Base-by-base conservation (phyloP, 1,140 invertebrate species). In the Papilio machaon region DNA sequence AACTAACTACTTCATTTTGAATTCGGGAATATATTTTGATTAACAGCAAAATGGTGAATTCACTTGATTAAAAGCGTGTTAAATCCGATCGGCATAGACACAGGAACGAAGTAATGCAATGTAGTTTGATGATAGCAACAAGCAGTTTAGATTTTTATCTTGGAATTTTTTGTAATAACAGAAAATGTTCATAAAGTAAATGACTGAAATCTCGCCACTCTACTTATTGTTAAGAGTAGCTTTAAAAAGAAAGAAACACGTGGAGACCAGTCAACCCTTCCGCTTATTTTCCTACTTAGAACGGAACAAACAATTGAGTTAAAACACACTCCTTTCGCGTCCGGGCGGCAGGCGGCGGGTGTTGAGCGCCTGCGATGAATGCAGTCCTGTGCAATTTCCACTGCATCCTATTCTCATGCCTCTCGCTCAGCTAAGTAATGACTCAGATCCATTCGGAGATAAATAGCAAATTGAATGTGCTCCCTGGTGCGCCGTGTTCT, bases 381-480 rank as follows among this genome's bases (percentile, higher is more conserved):
- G 82, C 83, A 86, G 88, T 87, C 86, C 86, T 84, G 86, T 90
- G 91, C 90, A 94, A 93, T 93, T 92, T 94, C 90, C 88, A 89
- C 87, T 91, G 88, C 91, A 90, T 89, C 89, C 88, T 88, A 88
- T 84, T 87, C 90, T 88, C 89, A 87, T 92, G 90, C 90, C 91
- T 89, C 88, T 91, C 91, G 89, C 91, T 91, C 88, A 89, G 91
- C 91, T 95, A 95, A 95, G 94, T 94, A 95, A 95, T 94, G 93
- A 94, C 92, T 92, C 90, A 92, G 93, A 94, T 94, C 92, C 94
- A 94, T 94, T 94, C 89, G 91, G 89, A 91, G 93, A 94, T 94
- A 95, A 95, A 94, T 92, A 94, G 94, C 91, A 94, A 95, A 95
- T 94, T 95, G 91, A 94, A 94, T 95, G 91, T 91, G 91, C 30